Evolutionary conservation across 2,888 invertebrate species (phyloP).

Genomic region (Malthinus seriepunctatus): DNA sequence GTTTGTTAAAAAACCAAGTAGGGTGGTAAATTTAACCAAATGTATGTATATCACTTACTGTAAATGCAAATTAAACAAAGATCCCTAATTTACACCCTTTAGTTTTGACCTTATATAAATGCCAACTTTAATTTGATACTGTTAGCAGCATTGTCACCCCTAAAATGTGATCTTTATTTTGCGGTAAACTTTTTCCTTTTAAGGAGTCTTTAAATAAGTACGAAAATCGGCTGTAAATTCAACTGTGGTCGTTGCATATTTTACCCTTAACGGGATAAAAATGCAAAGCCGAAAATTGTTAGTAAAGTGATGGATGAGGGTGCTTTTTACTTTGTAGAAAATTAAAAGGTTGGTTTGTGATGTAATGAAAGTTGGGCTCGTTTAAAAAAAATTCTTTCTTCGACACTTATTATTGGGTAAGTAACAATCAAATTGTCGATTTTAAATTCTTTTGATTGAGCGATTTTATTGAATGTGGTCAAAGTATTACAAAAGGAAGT

Average conservation of each 20-base stretch:
- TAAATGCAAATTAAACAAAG: constrained; percentile 48
- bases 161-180: constrained; percentile 40
- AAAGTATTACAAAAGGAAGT: constrained; percentile 15
- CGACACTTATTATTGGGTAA: background rate
- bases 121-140: constrained; percentile 52
- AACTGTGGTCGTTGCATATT: constrained; percentile 31
- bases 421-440: background rate
- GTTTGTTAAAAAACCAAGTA: background rate
- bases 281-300: constrained; percentile 43
- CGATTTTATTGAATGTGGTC: constrained; percentile 7
- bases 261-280: constrained; percentile 42
- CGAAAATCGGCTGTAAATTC: constrained; percentile 18
- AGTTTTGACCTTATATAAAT: constrained; percentile 50
- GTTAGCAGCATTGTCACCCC: constrained; percentile 43
- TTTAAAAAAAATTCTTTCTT: background rate
- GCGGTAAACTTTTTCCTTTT: constrained; percentile 39
- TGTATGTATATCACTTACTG: constrained; percentile 52
- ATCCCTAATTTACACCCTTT: constrained; percentile 42
- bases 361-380: constrained; percentile 18
- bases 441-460: constrained; percentile 6
- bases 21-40: constrained; percentile 28
- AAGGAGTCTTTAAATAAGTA: constrained; percentile 8
- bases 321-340: constrained; percentile 15
- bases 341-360: constrained; percentile 20
- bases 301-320: constrained; percentile 26